Conservation (phyloP, 2,888 invertebrate species). For the Tipula helvola region DNA sequence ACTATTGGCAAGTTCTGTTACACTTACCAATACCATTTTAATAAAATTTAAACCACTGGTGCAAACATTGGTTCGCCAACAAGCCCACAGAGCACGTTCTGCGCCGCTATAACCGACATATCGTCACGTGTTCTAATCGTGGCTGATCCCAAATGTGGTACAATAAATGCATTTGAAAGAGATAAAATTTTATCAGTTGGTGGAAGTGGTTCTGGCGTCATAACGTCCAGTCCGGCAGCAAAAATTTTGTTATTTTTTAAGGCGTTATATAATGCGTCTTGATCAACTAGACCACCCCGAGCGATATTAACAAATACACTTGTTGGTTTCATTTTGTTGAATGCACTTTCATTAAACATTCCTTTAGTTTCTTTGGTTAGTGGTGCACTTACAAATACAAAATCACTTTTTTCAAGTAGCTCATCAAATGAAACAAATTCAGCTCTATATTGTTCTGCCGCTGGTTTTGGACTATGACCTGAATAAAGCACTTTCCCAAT, state of each 20-base stretch:
- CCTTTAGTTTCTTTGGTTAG: constrained; percentile 50
- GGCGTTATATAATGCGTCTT: constrained; percentile 66
- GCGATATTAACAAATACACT: constrained; percentile 62
- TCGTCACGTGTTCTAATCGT: constrained; percentile 59
- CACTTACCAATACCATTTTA: too few species aligned
- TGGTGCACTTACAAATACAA: constrained; percentile 52
- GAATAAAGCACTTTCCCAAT: constrained; percentile 59
- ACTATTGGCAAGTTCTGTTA: too few species aligned
- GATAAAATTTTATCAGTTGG: constrained; percentile 40
- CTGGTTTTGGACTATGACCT: constrained; percentile 52
- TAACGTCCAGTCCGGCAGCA: constrained; percentile 87
- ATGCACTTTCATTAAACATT: constrained; percentile 54
- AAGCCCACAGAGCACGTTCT: constrained; percentile 65
- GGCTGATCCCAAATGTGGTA: constrained; percentile 83
- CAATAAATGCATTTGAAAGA: constrained; percentile 44
- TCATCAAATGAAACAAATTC: constrained; percentile 50
- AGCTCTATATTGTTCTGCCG: constrained; percentile 46
- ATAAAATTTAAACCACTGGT: constrained; percentile 31
- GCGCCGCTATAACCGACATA: constrained; percentile 69
- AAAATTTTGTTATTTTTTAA: constrained; percentile 60
- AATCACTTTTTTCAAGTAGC: constrained; percentile 55
- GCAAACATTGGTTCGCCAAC: constrained; percentile 55
- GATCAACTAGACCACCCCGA: constrained; percentile 59
- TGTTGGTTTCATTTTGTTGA: constrained; percentile 59
- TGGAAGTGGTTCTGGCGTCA: constrained; percentile 82